Conservation (phyloP, 2,797 vertebrate genomes). For the Sebastes oblongus region DNA sequence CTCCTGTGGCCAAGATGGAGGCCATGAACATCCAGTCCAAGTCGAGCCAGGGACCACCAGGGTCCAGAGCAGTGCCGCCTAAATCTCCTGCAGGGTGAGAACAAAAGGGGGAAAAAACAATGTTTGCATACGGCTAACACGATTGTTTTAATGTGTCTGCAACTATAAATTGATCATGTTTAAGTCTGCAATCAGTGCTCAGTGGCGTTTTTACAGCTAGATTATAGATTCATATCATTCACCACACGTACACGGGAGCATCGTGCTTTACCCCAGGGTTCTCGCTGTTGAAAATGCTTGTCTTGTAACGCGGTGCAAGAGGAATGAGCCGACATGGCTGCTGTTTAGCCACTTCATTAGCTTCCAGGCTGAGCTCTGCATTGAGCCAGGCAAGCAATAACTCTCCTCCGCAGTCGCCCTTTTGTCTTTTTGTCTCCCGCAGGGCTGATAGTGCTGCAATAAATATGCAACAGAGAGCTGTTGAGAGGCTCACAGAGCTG, state of each 20-base stretch:
- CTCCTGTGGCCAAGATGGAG: conserved; percentile 89
- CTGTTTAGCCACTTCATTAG: conserved; percentile 50
- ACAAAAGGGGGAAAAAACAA: background rate
- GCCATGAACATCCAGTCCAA: conserved; percentile 87
- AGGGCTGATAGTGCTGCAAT: conserved; percentile 18
- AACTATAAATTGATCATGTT: background rate
- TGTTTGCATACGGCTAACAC: background rate
- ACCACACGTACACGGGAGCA: background rate
- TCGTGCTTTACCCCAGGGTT: background rate
- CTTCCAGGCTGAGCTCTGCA: conserved; percentile 10
- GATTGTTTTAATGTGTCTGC: background rate
- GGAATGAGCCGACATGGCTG: conserved; percentile 2
- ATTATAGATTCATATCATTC: background rate
- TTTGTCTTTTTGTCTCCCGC: conserved; percentile 27
- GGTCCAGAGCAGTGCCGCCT: conserved; percentile 82
- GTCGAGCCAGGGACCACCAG: conserved; percentile 68
- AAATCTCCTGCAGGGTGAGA: conserved; percentile 85
- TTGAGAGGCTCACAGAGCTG: background rate
- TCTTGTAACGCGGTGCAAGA: conserved; percentile 1
- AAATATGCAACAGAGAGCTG: conserved; percentile 24
- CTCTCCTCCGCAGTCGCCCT: conserved; percentile 18
- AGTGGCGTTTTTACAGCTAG: background rate
- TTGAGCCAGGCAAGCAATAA: conserved; percentile 15
- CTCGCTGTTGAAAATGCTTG: background rate
- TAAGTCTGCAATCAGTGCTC: background rate